Percentiles rank a stretch among this genome's conserved stretches.
Evolutionary conservation across 2,797 vertebrate genomes (phyloP).

Genomic region (Xerus rutilus): DNA sequence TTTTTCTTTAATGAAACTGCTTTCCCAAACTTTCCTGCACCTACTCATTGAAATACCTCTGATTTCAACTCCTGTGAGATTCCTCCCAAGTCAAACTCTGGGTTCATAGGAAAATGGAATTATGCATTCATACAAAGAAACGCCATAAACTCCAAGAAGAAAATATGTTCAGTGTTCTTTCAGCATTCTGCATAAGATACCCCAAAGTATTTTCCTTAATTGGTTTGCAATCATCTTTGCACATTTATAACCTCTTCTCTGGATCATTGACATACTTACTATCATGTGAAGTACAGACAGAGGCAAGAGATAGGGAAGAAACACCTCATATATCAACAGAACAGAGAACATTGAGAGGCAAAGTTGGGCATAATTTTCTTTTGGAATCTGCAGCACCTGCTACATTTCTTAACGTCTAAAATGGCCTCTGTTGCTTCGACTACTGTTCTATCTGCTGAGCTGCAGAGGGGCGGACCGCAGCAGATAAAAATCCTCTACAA

Average conservation of each 20-base stretch:
- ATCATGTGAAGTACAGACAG: neutral
- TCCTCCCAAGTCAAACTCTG: slow-evolving; percentile 37
- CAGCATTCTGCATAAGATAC: slow-evolving; percentile 22
- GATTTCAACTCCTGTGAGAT: slow-evolving; percentile 39
- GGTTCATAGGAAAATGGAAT: slow-evolving; percentile 57
- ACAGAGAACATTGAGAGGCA: slow-evolving; percentile 44
- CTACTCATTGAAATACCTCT: slow-evolving; percentile 53
- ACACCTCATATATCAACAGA: slow-evolving; percentile 4
- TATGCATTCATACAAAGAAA: slow-evolving; percentile 54
- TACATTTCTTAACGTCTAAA: slow-evolving; percentile 70
- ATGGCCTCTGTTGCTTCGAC: slow-evolving; percentile 65
- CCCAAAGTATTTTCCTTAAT: slow-evolving; percentile 60
- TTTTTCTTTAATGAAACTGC: neutral
- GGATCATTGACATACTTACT: slow-evolving; percentile 7
- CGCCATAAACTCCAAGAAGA: neutral
- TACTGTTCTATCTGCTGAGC: slow-evolving; percentile 68
- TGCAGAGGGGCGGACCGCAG: slow-evolving; percentile 23
- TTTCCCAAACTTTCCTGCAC: slow-evolving; percentile 38
- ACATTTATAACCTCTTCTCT: slow-evolving; percentile 55
- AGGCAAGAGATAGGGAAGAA: slow-evolving; percentile 1
- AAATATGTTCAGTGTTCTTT: slow-evolving; percentile 44
- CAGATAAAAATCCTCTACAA: slow-evolving; percentile 49
- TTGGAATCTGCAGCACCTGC: slow-evolving; percentile 65
- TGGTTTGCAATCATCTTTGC: slow-evolving; percentile 49
- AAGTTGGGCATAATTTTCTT: slow-evolving; percentile 68